Base-by-base conservation (phyloP, 2,888 invertebrate species). In the Agonopterix heracliana region DNA sequence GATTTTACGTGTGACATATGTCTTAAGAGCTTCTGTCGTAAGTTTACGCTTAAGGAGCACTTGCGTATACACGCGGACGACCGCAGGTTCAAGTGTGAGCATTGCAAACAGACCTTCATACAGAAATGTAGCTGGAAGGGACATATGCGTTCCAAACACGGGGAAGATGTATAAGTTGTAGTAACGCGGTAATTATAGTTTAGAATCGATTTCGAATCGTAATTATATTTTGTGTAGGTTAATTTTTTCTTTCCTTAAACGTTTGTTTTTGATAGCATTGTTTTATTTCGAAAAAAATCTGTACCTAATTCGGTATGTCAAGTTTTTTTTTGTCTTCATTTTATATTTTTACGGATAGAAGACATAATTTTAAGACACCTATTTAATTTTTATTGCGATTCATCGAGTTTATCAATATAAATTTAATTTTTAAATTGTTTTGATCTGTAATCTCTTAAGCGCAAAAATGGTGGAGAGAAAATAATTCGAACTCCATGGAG, bases 1-100 rank as follows among this genome's bases (percentile, higher is more conserved):
- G 66, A 71, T 2, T 81, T 68, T 47, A 61, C 72, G 42, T 86
- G 86, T 51, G 63, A 69, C 2, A 53, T 79, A 1, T 85, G 86
- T 45, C 46, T 60, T 2, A 83, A 78, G 52, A 48, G 50, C 3
- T 72, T 58, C 45, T 60, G 55, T 0, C 56, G 61, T 11, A 59
- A 53, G 48, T 60, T 59, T 11, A 61, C 58, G 4, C 48, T 74
- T 17, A 59, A 14, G 3, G 63, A 70, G 14, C 77, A 78, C 45
- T 54, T 66, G 63, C 60, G 64, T 34, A 66, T 66, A 13, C 75
- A 76, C 45, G 43, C 48, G 9, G 55, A 68, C 46, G 61, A 65
- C 34, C 63, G 63, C 35, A 45, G 59, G 5, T 65, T 62, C n/a
- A 59, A 57, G 14, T 69, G 69, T 14, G 57, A 60, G 2, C 51